phyloP scores from a whole-genome alignment of 1,140 invertebrate species.

The Zaprionus lachaisei region DNA sequence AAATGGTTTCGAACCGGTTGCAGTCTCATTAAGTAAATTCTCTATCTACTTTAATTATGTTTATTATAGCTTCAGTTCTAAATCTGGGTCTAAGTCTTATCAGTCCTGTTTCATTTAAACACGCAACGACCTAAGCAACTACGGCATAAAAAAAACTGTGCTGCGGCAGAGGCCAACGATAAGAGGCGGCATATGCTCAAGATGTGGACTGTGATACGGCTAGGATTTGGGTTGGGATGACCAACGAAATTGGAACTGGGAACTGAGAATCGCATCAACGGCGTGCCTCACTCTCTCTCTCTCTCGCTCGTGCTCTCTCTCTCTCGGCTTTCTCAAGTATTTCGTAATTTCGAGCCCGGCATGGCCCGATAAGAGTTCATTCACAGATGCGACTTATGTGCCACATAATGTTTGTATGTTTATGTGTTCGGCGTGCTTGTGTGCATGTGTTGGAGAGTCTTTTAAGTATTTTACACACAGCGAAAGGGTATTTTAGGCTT shows the following conservation, averaged over 20 bases:
- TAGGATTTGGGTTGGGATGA: constrained; percentile 13
- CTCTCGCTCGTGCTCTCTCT: neutral
- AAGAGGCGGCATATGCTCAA: constrained; percentile 35
- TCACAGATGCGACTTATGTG: constrained; percentile 60
- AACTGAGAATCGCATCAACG: neutral
- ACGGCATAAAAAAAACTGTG: constrained; percentile 50
- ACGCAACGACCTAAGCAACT: constrained; percentile 35
- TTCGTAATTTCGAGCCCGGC: constrained; percentile 60
- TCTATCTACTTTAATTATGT: neutral
- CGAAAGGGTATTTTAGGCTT: neutral
- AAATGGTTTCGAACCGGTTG: neutral
- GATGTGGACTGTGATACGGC: constrained; percentile 47
- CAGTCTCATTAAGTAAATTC: neutral
- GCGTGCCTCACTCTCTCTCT: neutral
- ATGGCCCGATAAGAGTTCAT: constrained; percentile 74
- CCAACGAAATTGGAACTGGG: neutral
- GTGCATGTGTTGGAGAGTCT: constrained; percentile 2
- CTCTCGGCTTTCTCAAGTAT: constrained; percentile 40
- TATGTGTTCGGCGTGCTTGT: neutral
- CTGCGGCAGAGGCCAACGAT: constrained; percentile 48
- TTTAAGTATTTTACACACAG: neutral
- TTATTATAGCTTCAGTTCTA: constrained; percentile 10
- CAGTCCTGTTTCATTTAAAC: constrained; percentile 33
- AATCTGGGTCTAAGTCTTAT: constrained; percentile 51
- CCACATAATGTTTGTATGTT: constrained; percentile 10